phyloP scores from a whole-genome alignment of 2,797 vertebrate genomes.

The Dendrocincla tyrannina region DNA sequence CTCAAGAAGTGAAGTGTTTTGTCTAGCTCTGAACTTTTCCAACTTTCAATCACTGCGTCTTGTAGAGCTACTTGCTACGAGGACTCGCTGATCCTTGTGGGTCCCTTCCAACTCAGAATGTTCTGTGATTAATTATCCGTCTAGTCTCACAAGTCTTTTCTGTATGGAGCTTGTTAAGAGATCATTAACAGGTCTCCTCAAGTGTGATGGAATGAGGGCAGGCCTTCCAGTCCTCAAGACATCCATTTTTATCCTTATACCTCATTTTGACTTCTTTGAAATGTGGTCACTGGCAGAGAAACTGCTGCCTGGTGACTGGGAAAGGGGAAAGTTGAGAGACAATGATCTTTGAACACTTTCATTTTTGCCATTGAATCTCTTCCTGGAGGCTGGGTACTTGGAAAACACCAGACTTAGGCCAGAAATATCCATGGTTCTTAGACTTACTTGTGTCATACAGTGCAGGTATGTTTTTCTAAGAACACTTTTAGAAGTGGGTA shows the following conservation, averaged over 20 bases:
- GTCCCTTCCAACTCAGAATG: background rate
- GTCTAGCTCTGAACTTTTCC: background rate
- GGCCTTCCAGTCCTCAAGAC: background rate
- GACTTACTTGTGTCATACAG: background rate
- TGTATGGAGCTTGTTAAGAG: background rate
- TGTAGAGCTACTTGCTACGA: background rate
- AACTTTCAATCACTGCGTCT: background rate
- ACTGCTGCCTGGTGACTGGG: background rate
- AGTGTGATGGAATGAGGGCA: background rate
- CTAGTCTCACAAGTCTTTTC: background rate
- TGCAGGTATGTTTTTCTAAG: background rate
- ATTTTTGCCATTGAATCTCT: background rate
- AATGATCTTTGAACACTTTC: background rate
- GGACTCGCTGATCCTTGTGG: background rate
- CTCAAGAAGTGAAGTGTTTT: background rate
- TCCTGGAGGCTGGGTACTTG: background rate
- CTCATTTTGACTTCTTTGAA: background rate
- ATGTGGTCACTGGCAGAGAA: background rate
- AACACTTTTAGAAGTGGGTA: background rate
- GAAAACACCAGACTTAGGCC: background rate
- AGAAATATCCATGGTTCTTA: background rate
- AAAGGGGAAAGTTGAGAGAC: background rate
- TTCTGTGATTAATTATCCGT: background rate
- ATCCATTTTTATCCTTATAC: background rate
- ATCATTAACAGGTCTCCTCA: background rate